A percentile compares a stretch with the other conserved stretches of the same genome.
Conservation (phyloP, 2,888 invertebrate genomes). For the Poecilobothrus nobilitatus region DNA sequence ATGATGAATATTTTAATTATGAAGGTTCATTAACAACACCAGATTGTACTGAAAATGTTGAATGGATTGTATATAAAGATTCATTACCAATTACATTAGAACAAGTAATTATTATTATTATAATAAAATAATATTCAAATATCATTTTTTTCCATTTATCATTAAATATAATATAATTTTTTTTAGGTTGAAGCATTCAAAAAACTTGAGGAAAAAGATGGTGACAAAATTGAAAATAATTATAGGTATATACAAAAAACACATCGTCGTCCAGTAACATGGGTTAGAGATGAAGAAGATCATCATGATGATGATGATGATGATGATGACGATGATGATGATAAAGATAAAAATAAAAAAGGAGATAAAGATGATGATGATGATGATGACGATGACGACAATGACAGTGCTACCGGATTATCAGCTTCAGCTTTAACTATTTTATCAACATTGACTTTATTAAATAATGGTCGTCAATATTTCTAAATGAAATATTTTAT, state of each 20-base stretch:
- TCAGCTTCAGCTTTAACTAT: neutral
- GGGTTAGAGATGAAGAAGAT: slow-evolving; percentile 24
- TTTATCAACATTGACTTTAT: neutral
- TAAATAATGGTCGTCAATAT: neutral
- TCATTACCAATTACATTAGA: slow-evolving; percentile 47
- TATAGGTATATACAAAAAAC: slow-evolving; percentile 39
- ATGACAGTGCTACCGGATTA: neutral
- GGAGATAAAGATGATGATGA: neutral
- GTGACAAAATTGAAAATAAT: slow-evolving; percentile 43
- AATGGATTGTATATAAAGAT: slow-evolving; percentile 58
- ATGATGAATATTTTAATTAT: slow-evolving; percentile 54
- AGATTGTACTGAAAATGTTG: slow-evolving; percentile 61
- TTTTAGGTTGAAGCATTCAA: slow-evolving; percentile 42
- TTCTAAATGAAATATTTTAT: neutral
- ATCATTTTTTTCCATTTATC: too few species aligned
- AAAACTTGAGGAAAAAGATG: slow-evolving; percentile 36
- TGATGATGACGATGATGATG: slow-evolving; percentile 9
- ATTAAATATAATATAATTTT: too few species aligned
- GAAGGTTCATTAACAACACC: slow-evolving; percentile 69
- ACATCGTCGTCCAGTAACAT: slow-evolving; percentile 34
- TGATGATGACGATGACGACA: neutral
- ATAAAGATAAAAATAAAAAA: neutral
- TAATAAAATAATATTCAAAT: too few species aligned
- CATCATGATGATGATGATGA: slow-evolving; percentile 10
- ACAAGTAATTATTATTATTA: too few species aligned